Evolutionary conservation across 2,113 vertebrate species (phyloP).

Genomic region (Plotosus lineatus): DNA sequence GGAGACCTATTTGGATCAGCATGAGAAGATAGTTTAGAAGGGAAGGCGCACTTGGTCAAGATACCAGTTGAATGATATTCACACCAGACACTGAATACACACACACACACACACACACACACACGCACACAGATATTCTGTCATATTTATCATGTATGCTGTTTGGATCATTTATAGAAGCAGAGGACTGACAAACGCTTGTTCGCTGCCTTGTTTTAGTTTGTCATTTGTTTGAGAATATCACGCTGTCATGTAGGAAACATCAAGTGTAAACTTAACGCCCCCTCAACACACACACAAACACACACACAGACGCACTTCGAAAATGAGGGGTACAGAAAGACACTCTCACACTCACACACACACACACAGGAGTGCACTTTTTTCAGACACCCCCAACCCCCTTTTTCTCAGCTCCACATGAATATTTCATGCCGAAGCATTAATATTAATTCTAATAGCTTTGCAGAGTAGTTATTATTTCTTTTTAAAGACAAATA

Average conservation of each 20-base stretch:
- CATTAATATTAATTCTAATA: constrained; percentile 97
- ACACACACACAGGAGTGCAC: constrained; percentile 35
- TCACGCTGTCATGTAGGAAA: constrained; percentile 84
- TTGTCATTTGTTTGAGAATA: constrained; percentile 83
- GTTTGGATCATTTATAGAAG: constrained; percentile 46
- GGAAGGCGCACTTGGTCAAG: constrained; percentile 22
- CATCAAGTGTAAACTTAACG: constrained; percentile 54
- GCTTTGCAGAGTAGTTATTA: constrained; percentile 89
- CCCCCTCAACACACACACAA: constrained; percentile 7
- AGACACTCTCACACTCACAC: no score
- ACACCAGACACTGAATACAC: constrained; percentile 21
- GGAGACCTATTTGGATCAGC: constrained; percentile 74
- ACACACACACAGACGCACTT: constrained; percentile 5
- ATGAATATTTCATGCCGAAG: constrained; percentile 90
- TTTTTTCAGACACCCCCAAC: constrained; percentile 41
- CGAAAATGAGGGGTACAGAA: constrained; percentile 33
- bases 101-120: neutral
- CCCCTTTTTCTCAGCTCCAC: constrained; percentile 64
- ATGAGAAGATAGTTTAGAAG: constrained; percentile 52
- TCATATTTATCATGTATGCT: neutral
- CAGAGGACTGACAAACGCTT: constrained; percentile 79
- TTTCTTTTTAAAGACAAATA: constrained; percentile 86
- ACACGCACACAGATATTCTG: neutral
- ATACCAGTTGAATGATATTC: constrained; percentile 16
- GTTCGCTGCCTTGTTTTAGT: constrained; percentile 66